Conservation (phyloP, 2,113 vertebrate genomes). For the Corydoras sp. region DNA sequence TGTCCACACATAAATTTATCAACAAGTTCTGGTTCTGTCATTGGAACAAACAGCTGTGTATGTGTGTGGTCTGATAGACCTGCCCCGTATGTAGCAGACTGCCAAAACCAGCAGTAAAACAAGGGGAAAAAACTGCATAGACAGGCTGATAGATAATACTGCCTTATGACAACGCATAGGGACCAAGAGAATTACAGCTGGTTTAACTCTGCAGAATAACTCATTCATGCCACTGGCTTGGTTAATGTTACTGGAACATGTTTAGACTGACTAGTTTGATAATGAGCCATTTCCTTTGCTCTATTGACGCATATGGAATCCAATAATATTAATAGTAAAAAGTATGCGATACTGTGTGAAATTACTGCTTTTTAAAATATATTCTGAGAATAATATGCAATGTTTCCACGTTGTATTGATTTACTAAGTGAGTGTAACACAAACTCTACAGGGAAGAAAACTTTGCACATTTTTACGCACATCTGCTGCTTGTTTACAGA, state of each 20-base stretch:
- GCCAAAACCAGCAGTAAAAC: conserved; percentile 65
- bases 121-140: conserved; percentile 1
- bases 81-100: conserved; percentile 56
- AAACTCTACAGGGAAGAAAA: no score
- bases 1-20: conserved; percentile 20
- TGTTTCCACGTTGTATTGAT: no score
- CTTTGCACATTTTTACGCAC: no score
- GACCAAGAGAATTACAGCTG: not conserved
- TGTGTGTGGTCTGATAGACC: conserved; percentile 71
- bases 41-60: conserved; percentile 52
- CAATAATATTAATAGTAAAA: no score
- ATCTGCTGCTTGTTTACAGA: no score
- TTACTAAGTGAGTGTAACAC: no score
- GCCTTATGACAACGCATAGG: not conserved
- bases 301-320: no score
- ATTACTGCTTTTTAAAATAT: no score
- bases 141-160: conserved; percentile 18
- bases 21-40: conserved; percentile 49
- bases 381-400: no score
- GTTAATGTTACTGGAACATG: not conserved
- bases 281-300: conserved; percentile 5
- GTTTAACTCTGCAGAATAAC: not conserved
- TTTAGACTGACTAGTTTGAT: not conserved
- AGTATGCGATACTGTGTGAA: no score
- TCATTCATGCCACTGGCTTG: not conserved